Evolutionary conservation across 2,113 vertebrate genomes (phyloP).

Genomic region (Dinomys branickii): DNA sequence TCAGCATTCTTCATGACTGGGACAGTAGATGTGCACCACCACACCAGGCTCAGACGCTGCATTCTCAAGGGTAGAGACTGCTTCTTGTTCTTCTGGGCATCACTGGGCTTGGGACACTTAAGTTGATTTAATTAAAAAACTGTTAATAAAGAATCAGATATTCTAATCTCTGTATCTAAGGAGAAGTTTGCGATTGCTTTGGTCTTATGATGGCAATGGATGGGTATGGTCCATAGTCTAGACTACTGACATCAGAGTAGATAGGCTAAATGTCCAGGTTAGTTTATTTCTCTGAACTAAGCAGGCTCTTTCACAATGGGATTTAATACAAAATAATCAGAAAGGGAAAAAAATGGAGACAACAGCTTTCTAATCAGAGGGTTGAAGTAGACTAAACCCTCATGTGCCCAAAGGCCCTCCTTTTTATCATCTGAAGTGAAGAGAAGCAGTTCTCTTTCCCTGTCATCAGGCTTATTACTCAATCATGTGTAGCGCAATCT

Average conservation of each 20-base stretch:
- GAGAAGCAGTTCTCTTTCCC: conserved; percentile 91
- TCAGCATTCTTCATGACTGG: neutral
- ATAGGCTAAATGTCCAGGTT: neutral
- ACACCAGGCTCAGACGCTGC: neutral
- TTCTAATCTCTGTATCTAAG: neutral
- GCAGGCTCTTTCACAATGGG: conserved; percentile 92
- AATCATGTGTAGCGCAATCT: conserved; percentile 94
- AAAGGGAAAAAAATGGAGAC: conserved; percentile 91
- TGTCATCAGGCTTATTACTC: conserved; percentile 93
- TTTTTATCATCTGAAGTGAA: conserved; percentile 94
- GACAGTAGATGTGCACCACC: too few relatives aligned
- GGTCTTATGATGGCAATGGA: neutral
- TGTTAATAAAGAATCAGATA: neutral
- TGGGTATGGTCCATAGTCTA: neutral
- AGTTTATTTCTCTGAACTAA: conserved; percentile 92
- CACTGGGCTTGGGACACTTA: neutral
- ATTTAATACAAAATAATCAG: conserved; percentile 94
- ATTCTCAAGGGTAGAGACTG: neutral
- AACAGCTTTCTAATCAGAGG: conserved; percentile 93
- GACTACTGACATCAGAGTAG: neutral
- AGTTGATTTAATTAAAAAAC: neutral
- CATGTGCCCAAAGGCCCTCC: conserved; percentile 92
- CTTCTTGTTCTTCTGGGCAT: neutral
- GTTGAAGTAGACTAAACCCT: conserved; percentile 93
- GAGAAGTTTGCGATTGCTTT: neutral